Conservation (phyloP, 2,113 vertebrate genomes). For the Pseudolaguvia tuberculata region DNA sequence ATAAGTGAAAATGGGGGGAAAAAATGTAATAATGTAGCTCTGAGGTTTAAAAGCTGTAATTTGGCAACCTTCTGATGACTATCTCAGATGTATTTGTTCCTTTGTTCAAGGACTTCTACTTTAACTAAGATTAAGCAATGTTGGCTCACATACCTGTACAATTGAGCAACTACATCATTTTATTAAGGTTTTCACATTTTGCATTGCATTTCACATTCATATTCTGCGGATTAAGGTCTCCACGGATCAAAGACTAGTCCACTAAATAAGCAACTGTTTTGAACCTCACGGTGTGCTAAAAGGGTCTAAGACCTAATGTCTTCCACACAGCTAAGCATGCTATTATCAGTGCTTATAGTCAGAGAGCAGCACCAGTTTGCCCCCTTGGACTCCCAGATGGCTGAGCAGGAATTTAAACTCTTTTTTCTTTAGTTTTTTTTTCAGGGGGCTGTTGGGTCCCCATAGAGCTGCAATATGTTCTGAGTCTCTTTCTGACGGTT, state of each 20-base stretch:
- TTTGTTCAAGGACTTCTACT: background rate
- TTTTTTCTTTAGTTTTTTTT: no score
- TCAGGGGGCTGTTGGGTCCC: background rate
- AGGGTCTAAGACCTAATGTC: background rate
- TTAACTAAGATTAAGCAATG: background rate
- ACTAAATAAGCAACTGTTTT: background rate
- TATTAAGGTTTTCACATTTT: no score
- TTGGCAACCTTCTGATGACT: background rate
- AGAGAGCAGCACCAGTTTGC: no score
- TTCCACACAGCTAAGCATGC: background rate
- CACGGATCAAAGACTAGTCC: background rate
- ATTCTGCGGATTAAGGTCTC: background rate
- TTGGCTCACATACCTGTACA: no score
- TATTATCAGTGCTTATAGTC: background rate
- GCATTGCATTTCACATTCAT: no score
- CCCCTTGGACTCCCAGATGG: no score
- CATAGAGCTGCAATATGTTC: slow-evolving; percentile 2
- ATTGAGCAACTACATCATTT: no score
- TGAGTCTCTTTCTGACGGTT: background rate
- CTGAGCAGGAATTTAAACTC: no score
- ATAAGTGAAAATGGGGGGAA: background rate
- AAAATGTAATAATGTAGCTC: background rate
- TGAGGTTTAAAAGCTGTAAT: background rate
- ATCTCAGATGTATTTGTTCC: background rate
- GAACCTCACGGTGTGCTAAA: no score